Evolutionary conservation across 2,888 invertebrate species (phyloP).

Genomic region (Geophilus truncorum): DNA sequence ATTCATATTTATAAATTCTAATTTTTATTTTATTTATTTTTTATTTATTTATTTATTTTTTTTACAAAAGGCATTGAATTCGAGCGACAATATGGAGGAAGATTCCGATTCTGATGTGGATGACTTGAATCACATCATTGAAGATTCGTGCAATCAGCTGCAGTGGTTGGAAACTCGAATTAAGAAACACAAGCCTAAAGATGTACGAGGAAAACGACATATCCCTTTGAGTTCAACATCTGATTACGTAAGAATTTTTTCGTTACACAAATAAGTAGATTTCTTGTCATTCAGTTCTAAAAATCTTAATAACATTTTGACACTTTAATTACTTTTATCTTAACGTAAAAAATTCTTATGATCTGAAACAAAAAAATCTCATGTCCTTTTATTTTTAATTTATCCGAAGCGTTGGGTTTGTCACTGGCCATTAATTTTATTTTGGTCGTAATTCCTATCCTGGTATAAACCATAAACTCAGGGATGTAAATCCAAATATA

Average conservation of each 20-base stretch:
- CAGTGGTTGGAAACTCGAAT: constrained; percentile 58
- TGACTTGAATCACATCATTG: constrained; percentile 60
- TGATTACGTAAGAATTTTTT: neutral
- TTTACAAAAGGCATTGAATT: neutral
- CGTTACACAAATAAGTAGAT: too few species aligned
- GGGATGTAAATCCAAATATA: neutral
- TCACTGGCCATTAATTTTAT: neutral
- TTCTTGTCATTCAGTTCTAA: too few species aligned
- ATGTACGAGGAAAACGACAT: neutral
- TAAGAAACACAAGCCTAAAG: constrained; percentile 47
- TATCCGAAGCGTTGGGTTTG: neutral
- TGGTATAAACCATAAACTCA: neutral
- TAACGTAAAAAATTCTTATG: too few species aligned
- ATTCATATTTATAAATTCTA: too few species aligned
- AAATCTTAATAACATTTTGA: too few species aligned
- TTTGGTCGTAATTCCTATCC: neutral
- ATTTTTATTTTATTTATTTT: neutral
- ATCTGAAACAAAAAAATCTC: too few species aligned
- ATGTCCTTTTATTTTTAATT: too few species aligned
- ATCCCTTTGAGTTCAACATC: neutral
- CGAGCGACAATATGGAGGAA: neutral
- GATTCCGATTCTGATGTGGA: constrained; percentile 65
- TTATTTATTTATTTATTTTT: neutral
- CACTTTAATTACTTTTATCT: too few species aligned
- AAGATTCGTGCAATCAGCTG: constrained; percentile 60